These are phyloP conservation scores for Chanos chanos DNA, from an alignment of 2,797 vertebrate genomes.

Conservation along the genomic window DNA sequence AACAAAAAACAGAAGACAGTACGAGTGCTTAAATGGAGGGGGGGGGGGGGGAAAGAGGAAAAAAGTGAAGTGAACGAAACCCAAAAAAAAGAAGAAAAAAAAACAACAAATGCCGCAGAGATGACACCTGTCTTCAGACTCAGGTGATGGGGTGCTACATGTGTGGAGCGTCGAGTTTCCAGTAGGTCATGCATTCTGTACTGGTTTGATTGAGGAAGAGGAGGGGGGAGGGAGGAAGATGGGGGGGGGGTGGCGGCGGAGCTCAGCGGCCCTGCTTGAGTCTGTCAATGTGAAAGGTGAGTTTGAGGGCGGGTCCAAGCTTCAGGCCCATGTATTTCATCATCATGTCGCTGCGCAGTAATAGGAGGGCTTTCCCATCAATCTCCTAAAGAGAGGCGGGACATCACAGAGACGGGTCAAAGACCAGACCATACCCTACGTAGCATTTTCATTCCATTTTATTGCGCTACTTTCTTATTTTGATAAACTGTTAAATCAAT, in stretches of 20 bases:
- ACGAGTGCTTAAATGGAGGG: no score
- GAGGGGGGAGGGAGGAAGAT: conserved; percentile 37
- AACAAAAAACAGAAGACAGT: no score
- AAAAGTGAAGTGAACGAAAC: conserved; percentile 2
- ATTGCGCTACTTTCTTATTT: no score
- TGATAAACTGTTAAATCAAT: no score
- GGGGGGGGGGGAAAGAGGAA: no score
- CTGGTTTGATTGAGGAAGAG: no score
- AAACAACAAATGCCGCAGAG: no score
- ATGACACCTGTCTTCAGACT: not conserved
- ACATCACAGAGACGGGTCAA: not conserved
- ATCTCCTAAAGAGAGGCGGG: conserved; percentile 81
- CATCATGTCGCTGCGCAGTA: conserved; percentile 95
- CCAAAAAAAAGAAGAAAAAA: not conserved
- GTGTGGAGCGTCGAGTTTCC: conserved; percentile 4
- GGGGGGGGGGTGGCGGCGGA: not conserved
- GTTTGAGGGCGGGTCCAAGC: conserved; percentile 94
- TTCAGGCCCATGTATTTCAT: conserved; percentile 99
- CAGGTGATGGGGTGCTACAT: not conserved
- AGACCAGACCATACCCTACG: not conserved
- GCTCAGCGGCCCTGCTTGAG: conserved; percentile 85
- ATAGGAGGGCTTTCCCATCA: conserved; percentile 91
- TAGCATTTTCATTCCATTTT: no score
- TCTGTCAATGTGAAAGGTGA: conserved; percentile 96
- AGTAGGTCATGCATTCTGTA: conserved; percentile 24